A percentile compares a stretch with the other conserved stretches of the same genome.
Evolutionary conservation across 2,888 invertebrate genomes (phyloP).

Genomic region (Metopia argyrocephala): DNA sequence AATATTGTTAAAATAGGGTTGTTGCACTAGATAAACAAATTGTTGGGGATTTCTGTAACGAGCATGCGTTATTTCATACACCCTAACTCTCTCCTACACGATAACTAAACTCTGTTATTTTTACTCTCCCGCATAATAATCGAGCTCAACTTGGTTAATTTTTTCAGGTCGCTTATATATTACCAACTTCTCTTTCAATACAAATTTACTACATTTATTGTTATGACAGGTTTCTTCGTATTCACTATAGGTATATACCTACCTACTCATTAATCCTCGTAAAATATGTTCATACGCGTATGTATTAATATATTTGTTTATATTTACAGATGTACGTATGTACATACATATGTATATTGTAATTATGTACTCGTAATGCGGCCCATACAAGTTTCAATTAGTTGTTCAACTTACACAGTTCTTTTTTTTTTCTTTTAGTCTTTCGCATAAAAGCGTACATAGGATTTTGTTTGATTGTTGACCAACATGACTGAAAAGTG

Average conservation of each 20-base stretch:
- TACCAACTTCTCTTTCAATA: conserved; percentile 13
- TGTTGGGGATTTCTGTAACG: conserved; percentile 13
- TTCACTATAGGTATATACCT: too few species aligned
- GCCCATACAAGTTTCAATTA: neutral
- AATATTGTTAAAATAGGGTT: conserved; percentile 12
- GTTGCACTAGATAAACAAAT: conserved; percentile 15
- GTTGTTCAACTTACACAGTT: too few species aligned
- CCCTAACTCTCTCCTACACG: conserved; percentile 29
- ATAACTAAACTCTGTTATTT: neutral
- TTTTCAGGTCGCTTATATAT: conserved; percentile 29
- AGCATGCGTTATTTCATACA: conserved; percentile 29
- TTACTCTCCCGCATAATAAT: neutral
- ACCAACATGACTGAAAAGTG: too few species aligned
- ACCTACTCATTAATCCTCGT: too few species aligned
- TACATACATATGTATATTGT: neutral
- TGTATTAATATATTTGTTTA: too few species aligned
- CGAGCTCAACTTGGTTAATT: neutral
- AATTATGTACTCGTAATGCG: neutral
- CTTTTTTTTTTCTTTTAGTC: too few species aligned
- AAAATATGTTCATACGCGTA: too few species aligned
- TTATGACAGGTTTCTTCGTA: conserved; percentile 52
- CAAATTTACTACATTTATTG: conserved; percentile 50
- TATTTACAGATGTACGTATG: neutral
- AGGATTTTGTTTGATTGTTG: too few species aligned
- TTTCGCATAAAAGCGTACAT: too few species aligned